Conservation (phyloP, 1,140 invertebrate genomes). For the Solenopsis invicta region DNA sequence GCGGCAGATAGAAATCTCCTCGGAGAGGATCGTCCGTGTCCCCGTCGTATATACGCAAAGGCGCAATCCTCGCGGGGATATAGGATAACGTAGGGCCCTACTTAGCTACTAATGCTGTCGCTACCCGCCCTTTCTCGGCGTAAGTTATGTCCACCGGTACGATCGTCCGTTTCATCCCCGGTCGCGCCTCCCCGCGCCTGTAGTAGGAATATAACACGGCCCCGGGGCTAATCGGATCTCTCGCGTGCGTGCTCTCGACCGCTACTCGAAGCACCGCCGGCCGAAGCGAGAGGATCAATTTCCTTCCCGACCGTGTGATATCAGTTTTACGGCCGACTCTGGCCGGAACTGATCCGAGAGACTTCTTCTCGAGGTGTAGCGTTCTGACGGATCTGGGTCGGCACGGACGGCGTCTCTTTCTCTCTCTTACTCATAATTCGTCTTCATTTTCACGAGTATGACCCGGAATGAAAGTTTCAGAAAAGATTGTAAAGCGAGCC, state of each 20-base stretch:
- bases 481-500: not conserved
- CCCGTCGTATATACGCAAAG: constrained; percentile 58
- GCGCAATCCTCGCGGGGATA: constrained; percentile 76
- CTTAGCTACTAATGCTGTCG: constrained; percentile 85
- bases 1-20: constrained; percentile 76
- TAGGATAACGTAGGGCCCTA: constrained; percentile 84
- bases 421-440: not conserved
- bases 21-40: constrained; percentile 51
- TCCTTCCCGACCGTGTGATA: constrained; percentile 13
- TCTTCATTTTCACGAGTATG: not conserved
- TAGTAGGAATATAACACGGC: constrained; percentile 74
- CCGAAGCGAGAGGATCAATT: constrained; percentile 8
- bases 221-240: constrained; percentile 73
- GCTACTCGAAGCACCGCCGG: constrained; percentile 55
- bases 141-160: constrained; percentile 83
- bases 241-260: constrained; percentile 67
- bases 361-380: not conserved
- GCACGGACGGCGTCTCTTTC: not conserved
- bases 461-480: not conserved
- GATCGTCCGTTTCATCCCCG: constrained; percentile 75
- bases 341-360: not conserved
- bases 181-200: constrained; percentile 67
- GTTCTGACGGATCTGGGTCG: constrained; percentile 13
- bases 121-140: constrained; percentile 80
- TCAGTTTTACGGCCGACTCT: constrained; percentile 21